Evolutionary conservation across 1,140 invertebrate species (phyloP).

Genomic region (Tetramorium parvispinum): DNA sequence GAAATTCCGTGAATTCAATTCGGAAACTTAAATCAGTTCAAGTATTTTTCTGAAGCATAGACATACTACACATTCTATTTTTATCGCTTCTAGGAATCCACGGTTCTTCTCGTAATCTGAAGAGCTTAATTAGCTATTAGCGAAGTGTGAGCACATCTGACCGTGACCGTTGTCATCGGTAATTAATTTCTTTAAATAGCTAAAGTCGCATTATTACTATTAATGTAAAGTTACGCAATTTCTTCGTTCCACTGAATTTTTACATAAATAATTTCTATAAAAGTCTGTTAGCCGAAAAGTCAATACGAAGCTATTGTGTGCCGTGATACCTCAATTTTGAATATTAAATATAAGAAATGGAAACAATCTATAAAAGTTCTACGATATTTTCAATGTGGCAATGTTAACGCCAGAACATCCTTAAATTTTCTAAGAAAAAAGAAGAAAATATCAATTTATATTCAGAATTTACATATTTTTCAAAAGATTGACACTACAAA

Average conservation of each 20-base stretch:
- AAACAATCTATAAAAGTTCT: too few relatives aligned
- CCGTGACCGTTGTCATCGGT: constrained; percentile 8
- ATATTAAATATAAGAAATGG: not conserved
- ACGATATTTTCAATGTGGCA: too few relatives aligned
- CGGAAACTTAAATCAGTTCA: not conserved
- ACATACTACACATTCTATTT: not conserved
- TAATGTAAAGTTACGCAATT: not conserved
- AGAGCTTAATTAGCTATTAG: constrained; percentile 35
- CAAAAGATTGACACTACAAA: not conserved
- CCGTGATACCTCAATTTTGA: not conserved
- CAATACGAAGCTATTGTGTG: not conserved
- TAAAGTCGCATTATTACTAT: not conserved
- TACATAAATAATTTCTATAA: too few relatives aligned
- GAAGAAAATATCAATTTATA: not conserved
- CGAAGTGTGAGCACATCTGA: constrained; percentile 2
- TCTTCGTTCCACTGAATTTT: constrained; percentile 10
- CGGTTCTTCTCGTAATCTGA: constrained; percentile 20
- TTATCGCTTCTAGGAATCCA: constrained; percentile 13
- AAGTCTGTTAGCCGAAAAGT: not conserved
- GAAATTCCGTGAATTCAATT: constrained; percentile 25
- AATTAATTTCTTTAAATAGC: not conserved
- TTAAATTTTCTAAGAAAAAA: not conserved
- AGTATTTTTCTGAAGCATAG: constrained; percentile 6
- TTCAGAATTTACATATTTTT: not conserved
- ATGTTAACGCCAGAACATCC: too few relatives aligned